Evolutionary conservation across 2,113 vertebrate genomes (phyloP).

Genomic region (Colinus virginianus): DNA sequence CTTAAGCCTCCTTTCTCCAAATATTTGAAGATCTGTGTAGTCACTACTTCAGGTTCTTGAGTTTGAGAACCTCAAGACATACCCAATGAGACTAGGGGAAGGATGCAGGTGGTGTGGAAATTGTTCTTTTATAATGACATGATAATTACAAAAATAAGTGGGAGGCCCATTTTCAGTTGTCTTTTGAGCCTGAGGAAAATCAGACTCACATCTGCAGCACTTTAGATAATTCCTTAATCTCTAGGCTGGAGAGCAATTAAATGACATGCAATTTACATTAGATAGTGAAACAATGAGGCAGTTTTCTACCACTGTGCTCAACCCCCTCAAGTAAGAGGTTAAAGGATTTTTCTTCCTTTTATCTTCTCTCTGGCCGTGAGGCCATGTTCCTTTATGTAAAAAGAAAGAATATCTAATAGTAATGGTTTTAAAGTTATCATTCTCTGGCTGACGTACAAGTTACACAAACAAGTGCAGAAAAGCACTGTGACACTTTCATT

Average conservation of each 20-base stretch:
- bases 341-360: background rate
- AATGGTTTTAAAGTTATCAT: background rate
- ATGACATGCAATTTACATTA: background rate
- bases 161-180: background rate
- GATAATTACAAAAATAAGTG: background rate
- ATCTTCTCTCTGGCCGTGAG: background rate
- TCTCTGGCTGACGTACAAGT: background rate
- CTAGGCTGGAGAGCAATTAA: conserved; percentile 20
- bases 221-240: conserved; percentile 50
- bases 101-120: background rate
- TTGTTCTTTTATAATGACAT: background rate
- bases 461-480: background rate
- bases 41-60: background rate
- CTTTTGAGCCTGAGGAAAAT: conserved; percentile 1
- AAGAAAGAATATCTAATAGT: background rate
- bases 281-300: background rate
- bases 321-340: background rate
- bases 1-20: background rate
- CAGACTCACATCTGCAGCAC: background rate
- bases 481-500: background rate
- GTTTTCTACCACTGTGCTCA: background rate
- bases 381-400: background rate
- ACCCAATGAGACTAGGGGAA: background rate
- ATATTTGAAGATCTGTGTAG: background rate
- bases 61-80: background rate